Percentiles rank a stretch among this genome's conserved stretches.
phyloP scores from a whole-genome alignment of 2,888 invertebrate genomes.

The Metalampra italica region DNA sequence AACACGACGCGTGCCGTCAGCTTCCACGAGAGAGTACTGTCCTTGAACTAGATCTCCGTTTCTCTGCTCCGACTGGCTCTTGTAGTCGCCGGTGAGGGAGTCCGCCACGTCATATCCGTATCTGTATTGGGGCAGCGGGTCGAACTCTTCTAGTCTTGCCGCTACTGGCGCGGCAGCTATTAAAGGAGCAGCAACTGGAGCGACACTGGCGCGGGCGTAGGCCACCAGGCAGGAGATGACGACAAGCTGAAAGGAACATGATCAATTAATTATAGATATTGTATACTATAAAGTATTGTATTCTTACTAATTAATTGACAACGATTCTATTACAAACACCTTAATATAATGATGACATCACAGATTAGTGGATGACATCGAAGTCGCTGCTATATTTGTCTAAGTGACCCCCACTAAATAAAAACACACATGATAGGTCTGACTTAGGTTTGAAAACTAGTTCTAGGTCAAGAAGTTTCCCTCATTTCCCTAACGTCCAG shows the following conservation, averaged over 20 bases:
- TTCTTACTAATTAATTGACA: no score
- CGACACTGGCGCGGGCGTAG: constrained; percentile 41
- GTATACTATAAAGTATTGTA: no score
- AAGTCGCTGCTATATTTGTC: no score
- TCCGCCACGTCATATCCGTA: constrained; percentile 63
- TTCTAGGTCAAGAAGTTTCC: background rate
- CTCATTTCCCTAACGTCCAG: constrained; percentile 9
- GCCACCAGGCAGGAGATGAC: constrained; percentile 55
- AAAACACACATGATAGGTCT: background rate
- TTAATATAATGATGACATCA: no score
- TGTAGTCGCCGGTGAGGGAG: constrained; percentile 60
- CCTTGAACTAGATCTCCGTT: constrained; percentile 73
- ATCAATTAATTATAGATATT: background rate
- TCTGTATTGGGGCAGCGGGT: constrained; percentile 77
- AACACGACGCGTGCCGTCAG: constrained; percentile 58
- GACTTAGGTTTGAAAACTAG: no score
- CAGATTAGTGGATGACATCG: no score
- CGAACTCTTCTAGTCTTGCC: constrained; percentile 60
- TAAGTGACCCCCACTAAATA: background rate
- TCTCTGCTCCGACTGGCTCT: constrained; percentile 65
- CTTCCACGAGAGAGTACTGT: constrained; percentile 54
- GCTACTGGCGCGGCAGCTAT: constrained; percentile 26
- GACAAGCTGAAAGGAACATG: constrained; percentile 40
- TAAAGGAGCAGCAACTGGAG: constrained; percentile 17
- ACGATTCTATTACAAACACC: no score